Evolutionary conservation across 2,797 vertebrate genomes (phyloP).

Genomic region (Chaetodon trifasciatus): DNA sequence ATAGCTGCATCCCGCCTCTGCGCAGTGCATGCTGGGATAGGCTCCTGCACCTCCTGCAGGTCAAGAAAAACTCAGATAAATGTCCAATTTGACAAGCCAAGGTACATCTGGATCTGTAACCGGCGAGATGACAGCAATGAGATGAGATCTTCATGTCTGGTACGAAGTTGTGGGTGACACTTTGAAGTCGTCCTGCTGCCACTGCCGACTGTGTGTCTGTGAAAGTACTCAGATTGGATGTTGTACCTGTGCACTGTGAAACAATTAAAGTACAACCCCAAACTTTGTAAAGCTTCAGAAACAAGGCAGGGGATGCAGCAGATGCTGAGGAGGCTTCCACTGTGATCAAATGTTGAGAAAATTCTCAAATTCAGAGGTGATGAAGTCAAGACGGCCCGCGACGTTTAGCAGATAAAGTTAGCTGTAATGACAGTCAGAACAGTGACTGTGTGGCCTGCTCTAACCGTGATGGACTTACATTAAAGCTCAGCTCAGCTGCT

Average conservation of each 20-base stretch:
- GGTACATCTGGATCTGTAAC: slow-evolving; percentile 15
- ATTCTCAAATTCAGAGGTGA: neutral
- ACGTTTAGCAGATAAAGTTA: neutral
- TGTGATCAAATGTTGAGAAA: neutral
- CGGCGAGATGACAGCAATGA: slow-evolving; percentile 22
- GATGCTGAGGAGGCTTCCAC: neutral
- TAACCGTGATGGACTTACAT: neutral
- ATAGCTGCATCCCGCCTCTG: neutral
- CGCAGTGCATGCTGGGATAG: neutral
- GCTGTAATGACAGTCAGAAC: neutral
- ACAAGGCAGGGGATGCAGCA: too few species aligned
- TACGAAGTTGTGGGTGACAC: neutral
- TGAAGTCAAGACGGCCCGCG: neutral
- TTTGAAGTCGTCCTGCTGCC: neutral
- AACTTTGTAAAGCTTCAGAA: neutral
- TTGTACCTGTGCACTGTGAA: neutral
- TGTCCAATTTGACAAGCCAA: slow-evolving; percentile 15
- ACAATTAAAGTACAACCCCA: neutral
- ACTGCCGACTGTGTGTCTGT: too few species aligned
- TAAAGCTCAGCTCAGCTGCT: neutral
- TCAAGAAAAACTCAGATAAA: neutral
- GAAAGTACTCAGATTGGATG: too few species aligned
- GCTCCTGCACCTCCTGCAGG: neutral
- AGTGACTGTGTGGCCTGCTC: neutral
- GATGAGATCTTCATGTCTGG: neutral